Base-by-base conservation (phyloP, 2,888 invertebrate genomes). In the Odontomyia ornata region DNA sequence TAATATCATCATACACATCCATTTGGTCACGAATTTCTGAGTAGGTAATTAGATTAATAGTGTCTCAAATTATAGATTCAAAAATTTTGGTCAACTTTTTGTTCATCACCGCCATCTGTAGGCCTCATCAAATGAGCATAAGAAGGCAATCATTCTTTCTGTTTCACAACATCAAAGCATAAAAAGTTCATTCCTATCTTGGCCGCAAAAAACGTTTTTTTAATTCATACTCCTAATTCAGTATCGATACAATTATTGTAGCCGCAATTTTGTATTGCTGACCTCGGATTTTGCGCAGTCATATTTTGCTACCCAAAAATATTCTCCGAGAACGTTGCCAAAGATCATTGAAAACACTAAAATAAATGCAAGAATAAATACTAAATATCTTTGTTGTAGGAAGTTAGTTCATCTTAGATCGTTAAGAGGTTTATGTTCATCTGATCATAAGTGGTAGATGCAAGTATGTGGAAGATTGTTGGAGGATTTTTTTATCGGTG, bases 241-340 rank as follows among this genome's bases (percentile, higher is more conserved):
- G 5, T 47, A 69, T 69, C 25, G 69, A 69, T 69, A 69, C 47
- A 69, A 69, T 64, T 64, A 64, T 27, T 28, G 15, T 23, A 28
- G 30, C 30, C 27, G 30, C n/a, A 64, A 15, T 64, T 27, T 30
- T 25, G 64, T 18, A 23, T 23, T 46, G 13, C 11, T 56, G 52
- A 72, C 57, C 72, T 56, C 56, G 72, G 52, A 72, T 72, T 72
- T 28, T 1, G 72, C 57, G 25, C 15, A 52, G 36, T 72, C 72
- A 56, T 72, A 28, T 72, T 18, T 52, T 72, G 25, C 46, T 5
- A 28, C 56, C 30, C 23, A 13, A 18, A 13, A 11, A 23, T 2
- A 21, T 27, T 56, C 25, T 15, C 56, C 18, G 27, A n/a, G 56
- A 25, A 52, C 69, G n/a, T 15, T 56, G 9, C 36, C 27, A 56